Evolutionary conservation across 2,113 vertebrate genomes (phyloP), one percentile per base, ranked within the genome.

Genomic region (Cranoglanis bouderius): DNA sequence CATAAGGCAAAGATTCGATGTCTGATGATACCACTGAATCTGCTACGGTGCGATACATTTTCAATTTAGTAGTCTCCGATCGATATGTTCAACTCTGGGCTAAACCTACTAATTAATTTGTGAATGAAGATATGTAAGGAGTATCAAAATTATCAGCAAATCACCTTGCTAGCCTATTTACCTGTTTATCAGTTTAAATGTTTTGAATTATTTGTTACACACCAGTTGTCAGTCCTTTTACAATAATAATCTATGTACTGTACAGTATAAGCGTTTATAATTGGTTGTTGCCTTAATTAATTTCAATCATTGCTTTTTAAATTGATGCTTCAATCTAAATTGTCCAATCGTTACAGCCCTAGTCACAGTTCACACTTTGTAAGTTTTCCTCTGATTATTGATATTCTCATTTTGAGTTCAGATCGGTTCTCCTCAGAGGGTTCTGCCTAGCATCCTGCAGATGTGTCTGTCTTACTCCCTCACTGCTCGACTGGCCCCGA

Each of bases 381-480:
- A 13, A 55, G 16, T 82, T 82, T 53, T 53, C 0, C 4, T 59
- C 7, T 38, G 9, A 94, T 93, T 55, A 38, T 46, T n/a, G 18
- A 18, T 72, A 35, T 82, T 46, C 51, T 83, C 18, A 61, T 38
- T 88, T 19, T 90, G 85, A 91, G 85, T 93, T 26, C 89, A 98
- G 97, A 87, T 97, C 91, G 93, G 94, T 84, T 63, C 70, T 90
- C 96, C 95, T 5, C 94, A 95, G 90, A 80, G 81, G 89, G 96
- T 97, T 88, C 94, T 92, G 83, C 96, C 97, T 91, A 90, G 85
- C 35, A 51, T 95, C 90, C 95, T 99, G 89, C 97, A 99, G 89
- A 90, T 87, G 46, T 98, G 97, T 87, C 93, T 98, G 65, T 97
- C 96, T 16, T 98, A 96, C 92, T 96, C 97, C 1, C 90, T 98